Base-by-base conservation (phyloP, 2,797 vertebrate genomes). In the Cryptoblepharus egeriae region DNA sequence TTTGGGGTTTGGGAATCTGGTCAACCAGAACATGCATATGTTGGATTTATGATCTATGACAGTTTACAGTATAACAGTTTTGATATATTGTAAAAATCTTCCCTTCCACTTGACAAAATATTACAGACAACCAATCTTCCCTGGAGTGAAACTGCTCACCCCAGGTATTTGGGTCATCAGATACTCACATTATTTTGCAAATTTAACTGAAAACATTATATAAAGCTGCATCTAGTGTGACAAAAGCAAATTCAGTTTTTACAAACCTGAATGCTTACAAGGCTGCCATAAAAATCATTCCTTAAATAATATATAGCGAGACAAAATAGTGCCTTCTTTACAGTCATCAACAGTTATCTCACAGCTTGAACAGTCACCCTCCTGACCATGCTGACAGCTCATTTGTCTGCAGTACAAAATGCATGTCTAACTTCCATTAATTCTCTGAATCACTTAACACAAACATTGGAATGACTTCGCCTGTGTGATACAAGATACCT, bases 381-480 rank as follows among this genome's bases (percentile, higher is more conserved):
- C 37, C n/a, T 35, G 30, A 73, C 37, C 52, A 65, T n/a, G 64
- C 39, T 63, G 71, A 70, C 83, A 80, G 77, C 64, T 75, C 77
- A 79, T 79, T 75, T 75, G 35, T 75, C 64, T 63, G 39, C 15
- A 39, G n/a, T 75, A 55, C 28, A 70, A 68, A 85, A 80, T 75
- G 65, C 65, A 85, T 42, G 57, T 52, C 39, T 85, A 61, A 35
- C 64, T 75, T 70, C 64, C 72, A 63, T 85, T 75, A 79, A 80
- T 80, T 80, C 65, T 69, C 71, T 26, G 28, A 85, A 69, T 85
- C 77, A 85, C 57, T 80, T 75, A 84, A 75, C 65, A 80, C 57
- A 70, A 80, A 85, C 72, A 80, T 61, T 70, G 57, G 77, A 80
- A 85, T 80, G 64, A 64, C 28, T 63, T 24, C 39, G 39, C 13